phyloP scores from a whole-genome alignment of 2,113 vertebrate genomes.

The Etheostoma spectabile region DNA sequence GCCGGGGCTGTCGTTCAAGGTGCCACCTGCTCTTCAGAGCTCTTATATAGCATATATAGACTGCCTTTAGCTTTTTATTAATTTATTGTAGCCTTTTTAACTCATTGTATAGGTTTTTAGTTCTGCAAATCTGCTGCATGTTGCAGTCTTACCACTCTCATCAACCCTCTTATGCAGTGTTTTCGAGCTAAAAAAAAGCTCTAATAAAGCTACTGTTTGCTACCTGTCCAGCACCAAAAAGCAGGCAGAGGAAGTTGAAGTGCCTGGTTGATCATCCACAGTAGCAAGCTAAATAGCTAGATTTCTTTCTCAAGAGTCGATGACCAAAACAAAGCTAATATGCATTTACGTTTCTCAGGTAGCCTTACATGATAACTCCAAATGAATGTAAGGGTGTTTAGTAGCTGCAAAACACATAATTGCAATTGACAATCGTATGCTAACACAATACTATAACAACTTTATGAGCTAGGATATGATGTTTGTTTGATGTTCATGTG shows the following conservation, averaged over 20 bases:
- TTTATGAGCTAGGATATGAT: neutral
- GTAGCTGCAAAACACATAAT: neutral
- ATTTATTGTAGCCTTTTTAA: neutral
- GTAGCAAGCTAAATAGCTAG: neutral
- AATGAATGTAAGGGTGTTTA: neutral
- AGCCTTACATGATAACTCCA: neutral
- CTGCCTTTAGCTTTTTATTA: neutral
- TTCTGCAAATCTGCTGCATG: too few species aligned
- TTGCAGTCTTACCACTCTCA: neutral
- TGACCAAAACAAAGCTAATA: neutral
- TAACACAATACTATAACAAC: neutral
- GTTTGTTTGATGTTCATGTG: neutral
- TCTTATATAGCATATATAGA: too few species aligned
- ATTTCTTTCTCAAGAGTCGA: neutral
- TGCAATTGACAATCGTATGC: neutral
- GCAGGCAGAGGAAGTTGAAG: neutral
- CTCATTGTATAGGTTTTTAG: neutral
- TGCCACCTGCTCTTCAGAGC: too few species aligned
- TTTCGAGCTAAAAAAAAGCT: neutral
- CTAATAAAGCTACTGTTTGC: neutral
- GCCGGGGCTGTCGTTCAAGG: too few species aligned
- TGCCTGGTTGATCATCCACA: neutral
- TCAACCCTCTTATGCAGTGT: neutral
- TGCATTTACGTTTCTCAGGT: neutral
- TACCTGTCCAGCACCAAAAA: constrained; percentile 3